Conservation (phyloP, 2,888 invertebrate species). For the Morpho achilles region DNA sequence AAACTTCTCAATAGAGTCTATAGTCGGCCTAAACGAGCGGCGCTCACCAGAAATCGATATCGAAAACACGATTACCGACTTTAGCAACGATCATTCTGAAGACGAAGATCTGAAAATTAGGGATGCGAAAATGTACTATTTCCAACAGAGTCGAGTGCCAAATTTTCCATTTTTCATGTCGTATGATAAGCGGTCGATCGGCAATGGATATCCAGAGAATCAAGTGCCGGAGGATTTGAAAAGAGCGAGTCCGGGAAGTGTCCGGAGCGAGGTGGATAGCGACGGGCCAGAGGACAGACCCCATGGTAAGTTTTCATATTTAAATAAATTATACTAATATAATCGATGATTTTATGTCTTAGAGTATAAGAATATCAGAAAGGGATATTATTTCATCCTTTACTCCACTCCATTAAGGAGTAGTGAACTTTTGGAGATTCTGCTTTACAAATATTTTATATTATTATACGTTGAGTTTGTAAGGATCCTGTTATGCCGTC, state of each 20-base stretch:
- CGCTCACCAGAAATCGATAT: constrained; percentile 72
- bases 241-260: constrained; percentile 66
- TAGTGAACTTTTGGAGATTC: too few species aligned
- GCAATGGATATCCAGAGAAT: constrained; percentile 44
- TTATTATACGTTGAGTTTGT: too few species aligned
- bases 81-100: constrained; percentile 50
- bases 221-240: constrained; percentile 55
- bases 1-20: constrained; percentile 82
- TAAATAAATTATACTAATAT: neutral
- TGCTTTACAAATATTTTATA: too few species aligned
- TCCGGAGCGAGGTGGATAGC: constrained; percentile 68
- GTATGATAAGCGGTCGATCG: constrained; percentile 61
- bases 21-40: constrained; percentile 68
- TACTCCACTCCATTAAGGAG: too few species aligned
- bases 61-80: constrained; percentile 63
- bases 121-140: constrained; percentile 66
- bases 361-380: neutral
- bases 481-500: too few species aligned
- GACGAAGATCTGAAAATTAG: constrained; percentile 63
- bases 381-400: too few species aligned
- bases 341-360: neutral
- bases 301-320: constrained; percentile 51
- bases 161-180: constrained; percentile 74
- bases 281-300: constrained; percentile 68
- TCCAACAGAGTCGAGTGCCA: constrained; percentile 63